Percentiles rank a stretch among this genome's conserved stretches.
These are phyloP conservation scores for Lottia scabra DNA, from an alignment of 2,888 invertebrate species.

Conservation along the genomic window DNA sequence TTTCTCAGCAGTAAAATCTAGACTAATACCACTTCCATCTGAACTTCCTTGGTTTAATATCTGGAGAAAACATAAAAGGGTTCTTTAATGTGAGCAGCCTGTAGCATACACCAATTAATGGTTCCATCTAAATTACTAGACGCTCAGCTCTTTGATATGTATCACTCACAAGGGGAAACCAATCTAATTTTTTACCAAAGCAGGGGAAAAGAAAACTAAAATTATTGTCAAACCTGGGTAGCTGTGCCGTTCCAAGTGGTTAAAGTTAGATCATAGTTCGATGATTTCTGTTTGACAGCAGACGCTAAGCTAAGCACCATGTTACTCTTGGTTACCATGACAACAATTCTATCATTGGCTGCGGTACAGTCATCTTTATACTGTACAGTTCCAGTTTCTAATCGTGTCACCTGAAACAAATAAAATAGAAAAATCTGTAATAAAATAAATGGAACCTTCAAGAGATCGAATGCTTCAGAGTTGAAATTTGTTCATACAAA, in stretches of 20 bases:
- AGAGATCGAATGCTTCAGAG: too few relatives aligned
- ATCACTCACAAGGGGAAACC: too few relatives aligned
- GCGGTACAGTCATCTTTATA: neutral
- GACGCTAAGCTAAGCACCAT: neutral
- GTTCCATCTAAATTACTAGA: too few relatives aligned
- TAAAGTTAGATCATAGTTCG: conserved; percentile 3
- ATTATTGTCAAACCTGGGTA: neutral
- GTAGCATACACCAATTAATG: too few relatives aligned
- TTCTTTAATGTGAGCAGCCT: too few relatives aligned
- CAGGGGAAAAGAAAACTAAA: neutral
- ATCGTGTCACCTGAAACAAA: conserved; percentile 7
- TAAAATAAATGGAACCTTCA: too few relatives aligned
- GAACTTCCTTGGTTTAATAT: neutral
- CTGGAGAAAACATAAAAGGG: neutral
- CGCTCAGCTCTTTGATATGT: too few relatives aligned
- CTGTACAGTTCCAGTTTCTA: conserved; percentile 1
- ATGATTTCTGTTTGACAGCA: conserved; percentile 9
- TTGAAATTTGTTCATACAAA: too few relatives aligned
- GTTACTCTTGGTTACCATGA: neutral
- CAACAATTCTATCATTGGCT: conserved; percentile 2
- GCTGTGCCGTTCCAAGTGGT: conserved; percentile 8
- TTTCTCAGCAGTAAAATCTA: conserved; percentile 4
- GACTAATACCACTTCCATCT: neutral
- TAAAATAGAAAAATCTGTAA: too few relatives aligned
- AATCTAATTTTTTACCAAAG: too few relatives aligned